Evolutionary conservation across 2,888 invertebrate species (phyloP).

Genomic region (Stenotaenia linearis): DNA sequence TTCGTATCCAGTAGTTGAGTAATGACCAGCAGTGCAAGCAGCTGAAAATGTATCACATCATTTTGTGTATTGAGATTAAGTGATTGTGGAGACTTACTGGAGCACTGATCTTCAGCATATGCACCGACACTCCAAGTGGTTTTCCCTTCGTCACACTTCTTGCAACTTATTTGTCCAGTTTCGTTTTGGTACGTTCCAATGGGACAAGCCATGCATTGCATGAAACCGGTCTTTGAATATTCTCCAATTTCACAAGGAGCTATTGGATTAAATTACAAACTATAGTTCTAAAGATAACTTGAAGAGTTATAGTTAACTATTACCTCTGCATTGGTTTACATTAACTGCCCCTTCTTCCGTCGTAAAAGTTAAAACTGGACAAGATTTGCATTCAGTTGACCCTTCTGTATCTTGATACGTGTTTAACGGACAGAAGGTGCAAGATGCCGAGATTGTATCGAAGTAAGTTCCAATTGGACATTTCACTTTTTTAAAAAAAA

Average conservation of each 20-base stretch:
- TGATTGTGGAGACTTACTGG: not conserved
- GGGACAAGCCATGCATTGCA: constrained; percentile 56
- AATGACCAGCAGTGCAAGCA: constrained; percentile 49
- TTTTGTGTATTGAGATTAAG: not conserved
- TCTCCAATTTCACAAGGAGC: constrained; percentile 46
- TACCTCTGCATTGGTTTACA: constrained; percentile 45
- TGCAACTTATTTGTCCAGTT: constrained; percentile 46
- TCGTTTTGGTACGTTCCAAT: constrained; percentile 48
- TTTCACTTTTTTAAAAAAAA: constrained; percentile 51
- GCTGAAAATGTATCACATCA: constrained; percentile 41
- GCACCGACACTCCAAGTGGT: constrained; percentile 29
- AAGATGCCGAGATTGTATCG: constrained; percentile 51
- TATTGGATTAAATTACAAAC: no score
- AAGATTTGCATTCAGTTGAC: constrained; percentile 44
- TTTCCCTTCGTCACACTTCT: constrained; percentile 46
- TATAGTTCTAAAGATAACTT: no score
- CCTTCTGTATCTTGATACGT: constrained; percentile 47
- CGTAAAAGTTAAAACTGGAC: constrained; percentile 47
- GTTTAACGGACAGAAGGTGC: constrained; percentile 51
- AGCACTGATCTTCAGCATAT: constrained; percentile 29
- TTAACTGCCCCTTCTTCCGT: constrained; percentile 45
- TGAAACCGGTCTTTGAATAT: constrained; percentile 52
- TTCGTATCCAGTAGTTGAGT: constrained; percentile 48
- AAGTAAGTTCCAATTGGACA: constrained; percentile 63
- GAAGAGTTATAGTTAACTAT: no score